Evolutionary conservation across 1,140 invertebrate genomes (phyloP).

Genomic region (Lepeophtheirus salmonis): DNA sequence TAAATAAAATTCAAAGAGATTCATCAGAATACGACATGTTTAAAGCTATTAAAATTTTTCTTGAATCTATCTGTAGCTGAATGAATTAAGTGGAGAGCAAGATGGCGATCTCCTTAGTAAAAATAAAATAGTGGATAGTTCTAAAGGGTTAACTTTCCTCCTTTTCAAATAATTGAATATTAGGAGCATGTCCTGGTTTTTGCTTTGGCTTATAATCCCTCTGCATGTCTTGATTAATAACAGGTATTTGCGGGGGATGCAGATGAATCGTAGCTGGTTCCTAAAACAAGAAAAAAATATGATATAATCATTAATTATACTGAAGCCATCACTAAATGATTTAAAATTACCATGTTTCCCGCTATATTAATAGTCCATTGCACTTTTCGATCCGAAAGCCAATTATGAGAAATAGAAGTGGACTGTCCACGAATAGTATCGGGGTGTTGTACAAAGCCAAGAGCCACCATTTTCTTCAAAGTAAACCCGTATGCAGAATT

Average conservation of each 20-base stretch:
- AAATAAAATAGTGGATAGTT: too few relatives aligned
- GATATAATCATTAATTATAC: not conserved
- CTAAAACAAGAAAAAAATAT: not conserved
- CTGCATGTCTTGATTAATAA: not conserved
- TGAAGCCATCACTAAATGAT: not conserved
- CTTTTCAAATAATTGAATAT: not conserved
- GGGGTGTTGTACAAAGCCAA: conserved; percentile 40
- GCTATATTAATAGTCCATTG: conserved; percentile 46
- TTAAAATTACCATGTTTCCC: conserved; percentile 25
- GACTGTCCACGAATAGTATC: conserved; percentile 3
- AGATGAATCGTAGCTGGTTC: not conserved
- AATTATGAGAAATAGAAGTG: conserved; percentile 32
- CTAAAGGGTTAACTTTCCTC: not conserved
- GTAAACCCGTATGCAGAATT: conserved; percentile 37
- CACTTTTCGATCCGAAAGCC: conserved; percentile 36
- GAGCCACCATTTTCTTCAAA: conserved; percentile 38
- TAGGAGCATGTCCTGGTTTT: conserved; percentile 5
- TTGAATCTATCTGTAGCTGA: too few relatives aligned
- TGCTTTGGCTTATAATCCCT: conserved; percentile 4
- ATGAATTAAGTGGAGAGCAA: too few relatives aligned
- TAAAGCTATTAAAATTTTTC: too few relatives aligned
- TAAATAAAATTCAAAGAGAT: too few relatives aligned
- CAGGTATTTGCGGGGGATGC: conserved; percentile 3
- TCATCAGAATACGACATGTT: too few relatives aligned
- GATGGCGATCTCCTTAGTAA: too few relatives aligned